Percentiles rank a stretch among this genome's conserved stretches.
phyloP scores from a whole-genome alignment of 2,888 invertebrate genomes.

The Drosophila paramelanica region DNA sequence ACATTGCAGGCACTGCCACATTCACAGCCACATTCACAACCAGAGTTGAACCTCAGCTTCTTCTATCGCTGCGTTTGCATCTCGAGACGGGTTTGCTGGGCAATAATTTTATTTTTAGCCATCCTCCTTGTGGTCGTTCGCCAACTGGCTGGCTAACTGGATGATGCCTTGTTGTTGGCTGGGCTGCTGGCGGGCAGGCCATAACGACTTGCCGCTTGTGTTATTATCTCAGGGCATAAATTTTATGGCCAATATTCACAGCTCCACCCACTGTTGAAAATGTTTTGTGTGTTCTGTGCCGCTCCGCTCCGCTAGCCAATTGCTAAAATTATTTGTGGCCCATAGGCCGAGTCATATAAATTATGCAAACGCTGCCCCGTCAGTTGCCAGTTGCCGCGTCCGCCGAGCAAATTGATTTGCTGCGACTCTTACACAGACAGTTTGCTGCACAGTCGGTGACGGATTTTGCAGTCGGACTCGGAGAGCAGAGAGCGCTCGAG shows the following conservation, averaged over 20 bases:
- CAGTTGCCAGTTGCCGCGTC: slow-evolving; percentile 19
- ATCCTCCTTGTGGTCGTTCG: slow-evolving; percentile 30
- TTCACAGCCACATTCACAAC: not conserved
- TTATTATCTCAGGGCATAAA: slow-evolving; percentile 80
- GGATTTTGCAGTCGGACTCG: slow-evolving; percentile 27
- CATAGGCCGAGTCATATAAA: slow-evolving; percentile 60
- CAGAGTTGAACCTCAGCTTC: slow-evolving; percentile 42
- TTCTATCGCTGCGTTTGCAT: slow-evolving; percentile 71
- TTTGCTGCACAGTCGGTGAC: slow-evolving; percentile 51
- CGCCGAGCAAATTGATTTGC: slow-evolving; percentile 53
- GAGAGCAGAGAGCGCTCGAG: not conserved
- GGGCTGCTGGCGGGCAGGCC: slow-evolving; percentile 13
- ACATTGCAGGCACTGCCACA: not conserved
- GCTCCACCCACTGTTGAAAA: slow-evolving; percentile 83
- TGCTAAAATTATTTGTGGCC: slow-evolving; percentile 72
- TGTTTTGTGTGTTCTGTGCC: slow-evolving; percentile 37
- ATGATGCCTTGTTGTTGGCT: not conserved
- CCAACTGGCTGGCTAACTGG: slow-evolving; percentile 16
- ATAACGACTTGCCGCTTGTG: slow-evolving; percentile 80
- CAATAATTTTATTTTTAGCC: slow-evolving; percentile 76
- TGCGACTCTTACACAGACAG: slow-evolving; percentile 34
- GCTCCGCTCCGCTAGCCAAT: slow-evolving; percentile 49
- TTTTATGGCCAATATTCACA: slow-evolving; percentile 81
- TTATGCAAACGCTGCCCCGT: slow-evolving; percentile 42
- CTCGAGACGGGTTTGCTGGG: slow-evolving; percentile 69